phyloP scores from a whole-genome alignment of 1,140 invertebrate genomes.

The Mactra quadrangularis region DNA sequence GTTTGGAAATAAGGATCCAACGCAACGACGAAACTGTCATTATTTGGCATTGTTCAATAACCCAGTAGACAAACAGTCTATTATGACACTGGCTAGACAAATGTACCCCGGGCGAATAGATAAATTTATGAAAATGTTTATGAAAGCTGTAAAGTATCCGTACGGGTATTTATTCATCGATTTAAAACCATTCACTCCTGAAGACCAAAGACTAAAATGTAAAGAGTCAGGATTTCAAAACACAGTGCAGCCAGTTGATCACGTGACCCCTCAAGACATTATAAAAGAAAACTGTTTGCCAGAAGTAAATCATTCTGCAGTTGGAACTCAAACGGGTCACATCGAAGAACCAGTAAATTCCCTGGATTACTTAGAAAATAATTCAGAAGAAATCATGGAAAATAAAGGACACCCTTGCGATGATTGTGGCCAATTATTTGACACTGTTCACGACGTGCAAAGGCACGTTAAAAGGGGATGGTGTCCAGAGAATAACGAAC shows the following conservation, averaged over 20 bases:
- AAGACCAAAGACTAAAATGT: constrained; percentile 35
- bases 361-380: no score
- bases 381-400: not conserved
- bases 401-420: constrained; percentile 27
- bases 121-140: constrained; percentile 14
- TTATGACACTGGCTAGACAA: no score
- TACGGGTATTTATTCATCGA: constrained; percentile 32
- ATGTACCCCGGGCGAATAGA: no score
- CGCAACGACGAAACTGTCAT: no score
- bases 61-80: no score
- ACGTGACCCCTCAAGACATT: not conserved
- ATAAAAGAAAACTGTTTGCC: not conserved
- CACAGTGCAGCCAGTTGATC: not conserved
- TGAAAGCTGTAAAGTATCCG: constrained; percentile 15
- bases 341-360: no score
- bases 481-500: constrained; percentile 20
- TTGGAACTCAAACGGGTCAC: constrained; percentile 1
- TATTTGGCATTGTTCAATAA: no score
- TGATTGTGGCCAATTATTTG: constrained; percentile 36
- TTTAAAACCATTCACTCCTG: constrained; percentile 27
- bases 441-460: constrained; percentile 21
- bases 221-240: no score
- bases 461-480: constrained; percentile 38
- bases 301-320: not conserved
- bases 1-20: constrained; percentile 20